Base-by-base conservation (phyloP, 2,113 vertebrate species). In the Centropus unirufus region DNA sequence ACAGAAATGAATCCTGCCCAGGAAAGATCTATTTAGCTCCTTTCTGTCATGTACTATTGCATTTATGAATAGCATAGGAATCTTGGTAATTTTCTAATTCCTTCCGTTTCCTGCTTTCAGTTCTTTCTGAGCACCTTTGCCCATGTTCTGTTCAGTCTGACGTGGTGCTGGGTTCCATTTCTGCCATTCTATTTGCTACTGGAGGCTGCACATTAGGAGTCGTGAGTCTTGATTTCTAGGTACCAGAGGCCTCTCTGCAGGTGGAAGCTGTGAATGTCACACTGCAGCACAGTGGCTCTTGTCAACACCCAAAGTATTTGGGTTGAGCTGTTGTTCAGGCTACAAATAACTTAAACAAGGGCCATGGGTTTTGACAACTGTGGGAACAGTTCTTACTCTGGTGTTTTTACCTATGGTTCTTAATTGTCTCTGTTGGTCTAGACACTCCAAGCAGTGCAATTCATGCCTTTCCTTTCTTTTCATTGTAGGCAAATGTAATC, bases 401-500 rank as follows among this genome's bases (percentile, higher is more conserved):
- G 6, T 78, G 42, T 11, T 83, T 18, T 92, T 82, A 10, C 1
- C 1, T 67, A 6, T 61, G 27, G 19, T 72, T 63, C 18, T 86
- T 72, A 51, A 27, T 32, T 90, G n/a, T 85, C 20, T 93, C 6
- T 76, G 47, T 69, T 94, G 49, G 59, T 84, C 47, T 36, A 30
- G 42, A 49, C 11, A 51, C 61, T 57, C 26, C 74, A 8, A 58
- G 11, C 34, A 51, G 22, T 86, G 58, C 36, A 70, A 91, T 84
- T 82, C 51, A 73, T 86, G 52, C 23, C 13, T 92, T 90, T 64
- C 59, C 55, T 91, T 75, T 88, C 49, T 83, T 77, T 96, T 97
- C n/a, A 75, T 96, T 97, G 95, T 91, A 99, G 99, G 99, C 99
- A 58, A 99, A 99, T 95, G 99, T 99, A 77, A 99, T 99, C 96